Evolutionary conservation across 2,888 invertebrate genomes (phyloP), one percentile per base, ranked within the genome.

Genomic region (Polydrusus tereticollis): DNA sequence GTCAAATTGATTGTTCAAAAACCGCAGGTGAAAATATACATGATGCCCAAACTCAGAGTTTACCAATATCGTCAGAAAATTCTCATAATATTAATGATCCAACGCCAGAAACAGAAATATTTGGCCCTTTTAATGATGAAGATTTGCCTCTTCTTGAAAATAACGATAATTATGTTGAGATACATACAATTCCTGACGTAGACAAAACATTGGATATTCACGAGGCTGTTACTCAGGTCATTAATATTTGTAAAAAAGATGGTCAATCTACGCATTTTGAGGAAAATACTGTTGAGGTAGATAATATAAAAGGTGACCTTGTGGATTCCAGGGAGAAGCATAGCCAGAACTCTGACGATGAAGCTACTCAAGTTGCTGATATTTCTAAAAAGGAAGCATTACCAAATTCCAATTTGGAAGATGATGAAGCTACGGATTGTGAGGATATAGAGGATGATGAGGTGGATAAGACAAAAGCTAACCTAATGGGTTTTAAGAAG

Each of bases 151-250:
- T 45, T 6, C 45, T 47, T 20, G 63, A 62, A 57, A 38, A 68
- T 67, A 57, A 64, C 33, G 43, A 73, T 59, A 58, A 65, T 36
- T 52, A 50, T 69, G 33, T 57, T 33, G 69, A 55, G 7, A 10
- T 29, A 33, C 16, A 16, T 16, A 16, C 29, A 23, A 29, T 55
- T 41, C n/a, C 33, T 20, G 50, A 62, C 29, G 57, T 68, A 58
- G 75, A 74, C 45, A 69, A 63, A n/a, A 26, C 59, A n/a, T 26
- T 18, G 16, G 59, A 67, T 14, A 65, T 70, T 16, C 65, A 69
- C 36, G 60, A 66, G 21, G 18, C 47, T 21, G 33, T 47, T 10
- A 55, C 29, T 21, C 47, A 68, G 14, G 59, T 59, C 16, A 59
- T 45, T 8, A 26, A 62, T 62, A 43, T 45, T 23, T 43, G n/a